A percentile compares a stretch with the other conserved stretches of the same genome.
phyloP scores from a whole-genome alignment of 2,797 vertebrate species.

The Liasis olivaceus region DNA sequence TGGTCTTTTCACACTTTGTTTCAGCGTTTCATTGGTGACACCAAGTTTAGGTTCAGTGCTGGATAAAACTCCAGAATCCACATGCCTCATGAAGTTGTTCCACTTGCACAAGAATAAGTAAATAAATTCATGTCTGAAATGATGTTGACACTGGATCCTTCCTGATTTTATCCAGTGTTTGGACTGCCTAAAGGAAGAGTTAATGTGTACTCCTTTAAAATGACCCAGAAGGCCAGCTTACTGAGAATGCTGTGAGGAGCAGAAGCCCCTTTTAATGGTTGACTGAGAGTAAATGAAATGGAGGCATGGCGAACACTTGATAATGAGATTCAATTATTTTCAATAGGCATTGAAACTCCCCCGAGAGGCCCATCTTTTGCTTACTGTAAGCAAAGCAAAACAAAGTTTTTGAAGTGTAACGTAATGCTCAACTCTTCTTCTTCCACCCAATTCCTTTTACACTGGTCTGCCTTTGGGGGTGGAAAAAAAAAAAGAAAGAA shows the following conservation, averaged over 20 bases:
- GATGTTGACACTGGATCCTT: conserved; percentile 59
- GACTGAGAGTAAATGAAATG: conserved; percentile 53
- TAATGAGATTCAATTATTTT: conserved; percentile 72
- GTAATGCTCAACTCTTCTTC: conserved; percentile 18
- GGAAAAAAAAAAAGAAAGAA: conserved; percentile 20
- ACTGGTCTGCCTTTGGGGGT: conserved; percentile 35
- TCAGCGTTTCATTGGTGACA: too few relatives aligned
- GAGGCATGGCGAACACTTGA: conserved; percentile 42
- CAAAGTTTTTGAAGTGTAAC: conserved; percentile 56
- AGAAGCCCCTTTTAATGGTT: conserved; percentile 47
- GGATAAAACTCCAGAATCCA: neutral
- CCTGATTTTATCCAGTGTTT: conserved; percentile 62
- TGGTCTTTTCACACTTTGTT: neutral
- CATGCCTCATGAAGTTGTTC: conserved; percentile 20
- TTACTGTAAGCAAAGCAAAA: conserved; percentile 67
- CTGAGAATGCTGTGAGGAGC: conserved; percentile 39
- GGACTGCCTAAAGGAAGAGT: conserved; percentile 56
- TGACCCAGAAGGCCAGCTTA: conserved; percentile 58
- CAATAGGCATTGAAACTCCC: conserved; percentile 46
- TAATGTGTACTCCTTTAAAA: conserved; percentile 64
- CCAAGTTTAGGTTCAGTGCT: neutral
- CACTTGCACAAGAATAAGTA: neutral
- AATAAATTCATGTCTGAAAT: neutral
- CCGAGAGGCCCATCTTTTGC: conserved; percentile 35
- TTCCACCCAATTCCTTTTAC: conserved; percentile 3